Conservation (phyloP, 2,797 vertebrate genomes). For the Anabacerthia variegaticeps region DNA sequence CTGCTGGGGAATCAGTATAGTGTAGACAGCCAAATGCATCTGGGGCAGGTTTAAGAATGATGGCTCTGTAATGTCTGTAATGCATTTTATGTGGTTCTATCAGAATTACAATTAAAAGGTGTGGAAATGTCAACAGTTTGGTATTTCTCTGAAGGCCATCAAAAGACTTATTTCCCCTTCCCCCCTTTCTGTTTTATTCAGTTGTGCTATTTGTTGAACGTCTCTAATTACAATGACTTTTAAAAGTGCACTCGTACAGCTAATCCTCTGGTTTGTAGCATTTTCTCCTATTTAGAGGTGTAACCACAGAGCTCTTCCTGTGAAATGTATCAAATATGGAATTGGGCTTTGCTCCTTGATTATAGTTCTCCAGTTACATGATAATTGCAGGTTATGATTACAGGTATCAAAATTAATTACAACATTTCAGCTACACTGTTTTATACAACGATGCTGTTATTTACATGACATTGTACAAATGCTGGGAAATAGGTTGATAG, state of each 20-base stretch:
- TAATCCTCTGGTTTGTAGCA: not conserved
- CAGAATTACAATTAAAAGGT: not conserved
- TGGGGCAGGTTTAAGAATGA: not conserved
- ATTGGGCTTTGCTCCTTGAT: slow-evolving; percentile 10
- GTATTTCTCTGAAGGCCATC: not conserved
- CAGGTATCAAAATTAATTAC: slow-evolving; percentile 28
- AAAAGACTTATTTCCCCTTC: not conserved
- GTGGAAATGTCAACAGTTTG: not conserved
- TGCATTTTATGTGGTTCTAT: not conserved
- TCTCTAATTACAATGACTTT: not conserved
- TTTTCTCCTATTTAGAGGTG: not conserved
- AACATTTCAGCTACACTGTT: not conserved
- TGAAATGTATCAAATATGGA: not conserved
- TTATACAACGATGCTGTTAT: not conserved
- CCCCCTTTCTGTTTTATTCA: not conserved
- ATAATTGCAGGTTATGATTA: slow-evolving; percentile 29
- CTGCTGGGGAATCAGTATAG: not conserved
- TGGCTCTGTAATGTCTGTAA: not conserved
- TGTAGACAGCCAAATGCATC: not conserved
- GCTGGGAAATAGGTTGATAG: not conserved
- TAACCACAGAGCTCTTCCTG: not conserved
- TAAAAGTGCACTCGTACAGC: not conserved
- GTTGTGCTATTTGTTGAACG: not conserved
- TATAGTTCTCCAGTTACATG: slow-evolving; percentile 1
- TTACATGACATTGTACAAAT: not conserved